Conservation (phyloP, 2,113 vertebrate species). For the Sardina pilchardus region DNA sequence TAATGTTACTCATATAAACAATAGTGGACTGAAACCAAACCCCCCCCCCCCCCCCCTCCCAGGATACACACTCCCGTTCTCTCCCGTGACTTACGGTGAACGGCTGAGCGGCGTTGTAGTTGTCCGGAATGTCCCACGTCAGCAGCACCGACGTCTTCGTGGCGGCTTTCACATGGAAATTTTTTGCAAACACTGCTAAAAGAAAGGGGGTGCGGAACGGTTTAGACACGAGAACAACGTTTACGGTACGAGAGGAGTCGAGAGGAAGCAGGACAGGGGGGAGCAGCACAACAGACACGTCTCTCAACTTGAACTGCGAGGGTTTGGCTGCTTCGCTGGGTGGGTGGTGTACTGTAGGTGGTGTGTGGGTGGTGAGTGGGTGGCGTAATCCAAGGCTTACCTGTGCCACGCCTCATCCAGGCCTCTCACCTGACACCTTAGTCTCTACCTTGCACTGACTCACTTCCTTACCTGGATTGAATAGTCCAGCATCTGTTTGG, state of each 20-base stretch:
- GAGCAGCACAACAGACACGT: not conserved
- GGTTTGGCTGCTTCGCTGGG: not conserved
- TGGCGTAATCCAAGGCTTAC: not conserved
- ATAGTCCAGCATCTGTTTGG: not conserved
- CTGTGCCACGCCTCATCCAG: not conserved
- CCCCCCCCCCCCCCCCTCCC: too few species aligned
- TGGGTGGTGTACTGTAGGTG: too few species aligned
- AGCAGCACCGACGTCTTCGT: constrained; percentile 97
- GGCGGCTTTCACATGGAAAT: constrained; percentile 98
- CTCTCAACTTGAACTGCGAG: not conserved
- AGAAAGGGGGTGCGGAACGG: constrained; percentile 82
- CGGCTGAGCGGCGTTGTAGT: constrained; percentile 96
- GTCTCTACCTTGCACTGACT: not conserved
- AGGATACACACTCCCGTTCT: not conserved
- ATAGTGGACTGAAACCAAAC: too few species aligned
- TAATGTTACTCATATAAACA: too few species aligned
- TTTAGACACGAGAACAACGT: constrained; percentile 79
- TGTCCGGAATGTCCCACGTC: constrained; percentile 98
- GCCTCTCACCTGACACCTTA: not conserved
- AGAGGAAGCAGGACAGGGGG: not conserved
- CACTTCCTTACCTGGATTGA: not conserved
- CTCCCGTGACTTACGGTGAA: constrained; percentile 87
- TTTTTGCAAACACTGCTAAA: constrained; percentile 99
- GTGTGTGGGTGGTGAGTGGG: too few species aligned
- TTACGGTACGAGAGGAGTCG: too few species aligned